These are phyloP conservation scores for Sarcophaga variegata DNA, from an alignment of 2,888 invertebrate species.

Conservation along the genomic window DNA sequence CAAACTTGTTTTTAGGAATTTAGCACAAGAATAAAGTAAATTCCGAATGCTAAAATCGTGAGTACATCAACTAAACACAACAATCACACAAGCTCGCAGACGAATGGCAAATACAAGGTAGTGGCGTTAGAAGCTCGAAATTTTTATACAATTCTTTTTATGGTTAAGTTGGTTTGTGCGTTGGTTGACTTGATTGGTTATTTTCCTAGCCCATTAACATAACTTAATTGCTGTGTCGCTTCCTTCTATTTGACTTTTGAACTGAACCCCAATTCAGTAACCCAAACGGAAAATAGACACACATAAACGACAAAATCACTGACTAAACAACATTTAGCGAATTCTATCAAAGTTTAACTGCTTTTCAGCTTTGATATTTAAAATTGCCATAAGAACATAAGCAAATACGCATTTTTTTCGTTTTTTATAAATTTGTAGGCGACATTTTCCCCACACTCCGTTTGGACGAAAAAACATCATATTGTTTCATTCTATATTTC, in stretches of 20 bases:
- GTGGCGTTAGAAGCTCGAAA: too few relatives aligned
- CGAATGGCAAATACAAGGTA: too few relatives aligned
- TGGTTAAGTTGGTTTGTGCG: conserved; percentile 17
- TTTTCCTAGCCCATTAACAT: conserved; percentile 32
- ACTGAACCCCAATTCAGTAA: neutral
- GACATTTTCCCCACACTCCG: conserved; percentile 62
- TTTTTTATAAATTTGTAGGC: conserved; percentile 52
- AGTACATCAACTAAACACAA: conserved; percentile 15
- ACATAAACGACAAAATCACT: conserved; percentile 18
- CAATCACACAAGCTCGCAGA: conserved; percentile 24
- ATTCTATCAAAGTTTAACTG: conserved; percentile 1
- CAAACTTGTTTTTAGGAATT: conserved; percentile 71
- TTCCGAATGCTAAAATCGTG: conserved; percentile 40
- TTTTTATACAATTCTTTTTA: conserved; percentile 12
- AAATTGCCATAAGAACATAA: conserved; percentile 50
- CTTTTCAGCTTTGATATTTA: conserved; percentile 29
- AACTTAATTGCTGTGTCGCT: neutral
- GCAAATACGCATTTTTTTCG: conserved; percentile 31
- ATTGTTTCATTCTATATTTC: conserved; percentile 53
- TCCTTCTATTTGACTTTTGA: conserved; percentile 30
- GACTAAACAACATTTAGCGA: neutral
- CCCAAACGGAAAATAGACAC: neutral
- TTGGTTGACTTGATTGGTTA: conserved; percentile 35
- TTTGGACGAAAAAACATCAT: conserved; percentile 46
- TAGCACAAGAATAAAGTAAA: conserved; percentile 66